Evolutionary conservation across 2,797 vertebrate genomes (phyloP).

Genomic region (Karalla daura): DNA sequence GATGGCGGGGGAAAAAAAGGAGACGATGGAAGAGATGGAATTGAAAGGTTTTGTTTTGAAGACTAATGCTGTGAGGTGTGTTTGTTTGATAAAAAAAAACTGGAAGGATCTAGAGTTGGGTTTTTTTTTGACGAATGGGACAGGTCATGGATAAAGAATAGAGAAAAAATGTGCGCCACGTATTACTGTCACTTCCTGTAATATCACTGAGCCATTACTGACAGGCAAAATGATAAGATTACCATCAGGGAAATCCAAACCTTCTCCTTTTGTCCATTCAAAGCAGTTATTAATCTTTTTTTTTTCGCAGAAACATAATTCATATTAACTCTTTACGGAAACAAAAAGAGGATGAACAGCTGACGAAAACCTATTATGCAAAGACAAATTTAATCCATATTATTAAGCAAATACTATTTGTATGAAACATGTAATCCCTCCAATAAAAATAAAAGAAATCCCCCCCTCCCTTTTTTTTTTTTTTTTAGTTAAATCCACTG

Average conservation of each 20-base stretch:
- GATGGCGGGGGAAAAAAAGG: conserved; percentile 16
- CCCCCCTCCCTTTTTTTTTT: conserved; percentile 2
- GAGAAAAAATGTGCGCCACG: conserved; percentile 23
- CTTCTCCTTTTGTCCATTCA: conserved; percentile 32
- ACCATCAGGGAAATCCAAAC: conserved; percentile 38
- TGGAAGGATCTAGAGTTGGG: conserved; percentile 34
- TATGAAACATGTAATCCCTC: conserved; percentile 31
- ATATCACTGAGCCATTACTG: conserved; percentile 38
- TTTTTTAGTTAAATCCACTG: conserved; percentile 32
- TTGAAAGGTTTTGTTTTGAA: conserved; percentile 40
- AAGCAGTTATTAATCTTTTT: conserved; percentile 18
- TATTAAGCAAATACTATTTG: conserved; percentile 41
- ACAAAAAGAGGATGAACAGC: conserved; percentile 31
- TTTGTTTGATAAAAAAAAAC: conserved; percentile 49
- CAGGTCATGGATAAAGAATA: conserved; percentile 40
- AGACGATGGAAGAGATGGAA: conserved; percentile 35
- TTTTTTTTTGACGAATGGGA: conserved; percentile 57
- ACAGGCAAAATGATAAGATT: conserved; percentile 36
- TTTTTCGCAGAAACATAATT: conserved; percentile 16
- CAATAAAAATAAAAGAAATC: neutral
- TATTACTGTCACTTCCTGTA: conserved; percentile 50
- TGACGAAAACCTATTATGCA: conserved; percentile 6
- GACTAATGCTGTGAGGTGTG: conserved; percentile 43
- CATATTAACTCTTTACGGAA: conserved; percentile 21
- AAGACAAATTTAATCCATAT: conserved; percentile 22